phyloP scores from a whole-genome alignment of 2,888 invertebrate genomes.

The Pollenia angustigena region DNA sequence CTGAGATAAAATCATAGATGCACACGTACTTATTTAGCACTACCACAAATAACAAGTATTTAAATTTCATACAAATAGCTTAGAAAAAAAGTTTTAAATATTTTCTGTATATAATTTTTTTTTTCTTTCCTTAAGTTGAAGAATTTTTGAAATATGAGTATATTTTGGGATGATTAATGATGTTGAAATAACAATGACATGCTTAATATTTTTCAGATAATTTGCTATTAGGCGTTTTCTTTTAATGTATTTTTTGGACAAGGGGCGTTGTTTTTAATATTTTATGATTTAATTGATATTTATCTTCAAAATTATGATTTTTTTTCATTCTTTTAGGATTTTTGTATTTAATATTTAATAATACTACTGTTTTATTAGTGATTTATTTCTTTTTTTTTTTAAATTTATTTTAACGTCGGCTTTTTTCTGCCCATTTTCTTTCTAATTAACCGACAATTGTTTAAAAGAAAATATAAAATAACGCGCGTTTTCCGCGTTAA shows the following conservation, averaged over 20 bases:
- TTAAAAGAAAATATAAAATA: constrained; percentile 43
- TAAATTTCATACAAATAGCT: constrained; percentile 19
- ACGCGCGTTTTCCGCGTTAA: constrained; percentile 72
- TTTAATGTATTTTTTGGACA: constrained; percentile 8
- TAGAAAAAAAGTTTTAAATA: constrained; percentile 18
- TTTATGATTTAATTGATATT: neutral
- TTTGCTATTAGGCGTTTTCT: constrained; percentile 21
- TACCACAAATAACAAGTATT: constrained; percentile 10
- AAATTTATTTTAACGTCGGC: constrained; percentile 41
- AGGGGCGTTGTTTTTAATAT: constrained; percentile 47
- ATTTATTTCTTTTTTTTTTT: neutral
- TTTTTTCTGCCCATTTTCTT: constrained; percentile 23
- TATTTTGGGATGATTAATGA: constrained; percentile 52
- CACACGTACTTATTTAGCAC: neutral
- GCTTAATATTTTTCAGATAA: neutral
- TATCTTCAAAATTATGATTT: neutral
- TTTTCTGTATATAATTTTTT: neutral
- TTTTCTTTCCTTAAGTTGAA: neutral
- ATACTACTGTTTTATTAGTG: neutral
- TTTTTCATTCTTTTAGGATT: neutral
- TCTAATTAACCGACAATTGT: constrained; percentile 28
- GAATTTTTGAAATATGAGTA: constrained; percentile 24
- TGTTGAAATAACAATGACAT: neutral
- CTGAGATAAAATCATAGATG: constrained; percentile 6
- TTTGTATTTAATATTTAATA: neutral